Base-by-base conservation (phyloP, 2,113 vertebrate species). In the Macrotis lagotis region DNA sequence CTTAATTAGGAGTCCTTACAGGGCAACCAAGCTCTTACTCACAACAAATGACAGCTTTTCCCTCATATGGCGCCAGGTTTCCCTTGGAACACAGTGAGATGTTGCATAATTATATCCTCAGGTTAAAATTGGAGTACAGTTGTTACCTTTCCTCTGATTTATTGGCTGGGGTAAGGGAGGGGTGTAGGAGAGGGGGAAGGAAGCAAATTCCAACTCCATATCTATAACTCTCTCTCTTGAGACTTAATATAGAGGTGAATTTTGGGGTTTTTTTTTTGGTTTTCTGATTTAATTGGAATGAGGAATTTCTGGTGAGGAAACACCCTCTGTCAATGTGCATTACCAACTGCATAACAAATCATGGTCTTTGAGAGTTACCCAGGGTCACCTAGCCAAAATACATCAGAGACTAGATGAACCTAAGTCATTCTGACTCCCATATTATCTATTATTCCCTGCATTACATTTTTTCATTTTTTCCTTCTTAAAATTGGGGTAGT, bases 71-170 rank as follows among this genome's bases (percentile, higher is more conserved):
- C 95, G 92, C 95, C 8, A 94, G 93, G 66, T 94, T 97, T 92
- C 95, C 91, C 47, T 5, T 25, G 48, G 92, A 96, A 95, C 91
- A 89, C 93, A 96, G 97, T 47, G 92, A 92, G 93, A 98, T 97
- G 49, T 25, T 88, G 94, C 48, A 96, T 97, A 97, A 94, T 44
- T 89, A 92, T 94, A 92, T 49, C 48, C 25, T 53, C 91, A 51
- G 93, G 50, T 51, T 51, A 90, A 89, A 90, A 28, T 93, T 52
- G 66, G 96, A 96, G 93, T 98, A 96, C 0, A 49, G 52, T 93
- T 92, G 94, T 94, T 94, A 91, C 48, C 5, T 90, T 96, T 88
- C 88, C 88, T 53, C 14, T 9, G 5, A 0, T 24, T 94, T 94
- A 31, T 83, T 91, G 95, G 28, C 94, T 91, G 91, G 52, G 94